phyloP scores from a whole-genome alignment of 2,113 vertebrate genomes.

The Petroica traversi region DNA sequence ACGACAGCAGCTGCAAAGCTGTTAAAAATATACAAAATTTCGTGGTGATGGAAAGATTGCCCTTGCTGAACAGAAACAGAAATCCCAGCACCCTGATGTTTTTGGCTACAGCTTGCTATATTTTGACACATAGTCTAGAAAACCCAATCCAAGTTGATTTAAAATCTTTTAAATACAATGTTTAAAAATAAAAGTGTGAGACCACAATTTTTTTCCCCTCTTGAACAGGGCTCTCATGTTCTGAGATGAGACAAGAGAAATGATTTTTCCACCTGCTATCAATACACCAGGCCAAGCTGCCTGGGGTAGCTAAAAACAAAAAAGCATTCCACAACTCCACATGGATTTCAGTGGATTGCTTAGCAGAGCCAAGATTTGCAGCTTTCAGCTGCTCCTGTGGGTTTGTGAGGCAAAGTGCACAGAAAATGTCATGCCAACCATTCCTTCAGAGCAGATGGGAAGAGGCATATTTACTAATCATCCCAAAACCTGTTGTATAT shows the following conservation, averaged over 20 bases:
- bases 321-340: not conserved
- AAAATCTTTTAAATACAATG: not conserved
- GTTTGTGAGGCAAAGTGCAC: constrained; percentile 6
- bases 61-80: constrained; percentile 13
- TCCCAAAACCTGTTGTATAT: not conserved
- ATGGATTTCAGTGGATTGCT: constrained; percentile 22
- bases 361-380: constrained; percentile 30
- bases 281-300: not conserved
- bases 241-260: constrained; percentile 11
- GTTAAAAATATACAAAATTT: constrained; percentile 60
- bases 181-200: not conserved
- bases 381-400: constrained; percentile 35
- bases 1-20: constrained; percentile 40
- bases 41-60: not conserved
- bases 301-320: not conserved
- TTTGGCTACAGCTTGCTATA: not conserved
- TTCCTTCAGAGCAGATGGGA: constrained; percentile 32
- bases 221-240: not conserved
- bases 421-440: constrained; percentile 21
- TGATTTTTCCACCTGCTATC: constrained; percentile 16
- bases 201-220: not conserved
- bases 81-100: not conserved
- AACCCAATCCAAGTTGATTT: not conserved
- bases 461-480: not conserved
- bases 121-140: constrained; percentile 6